These are phyloP conservation scores for Rynchops niger DNA, from an alignment of 2,113 vertebrate species.

Conservation along the genomic window DNA sequence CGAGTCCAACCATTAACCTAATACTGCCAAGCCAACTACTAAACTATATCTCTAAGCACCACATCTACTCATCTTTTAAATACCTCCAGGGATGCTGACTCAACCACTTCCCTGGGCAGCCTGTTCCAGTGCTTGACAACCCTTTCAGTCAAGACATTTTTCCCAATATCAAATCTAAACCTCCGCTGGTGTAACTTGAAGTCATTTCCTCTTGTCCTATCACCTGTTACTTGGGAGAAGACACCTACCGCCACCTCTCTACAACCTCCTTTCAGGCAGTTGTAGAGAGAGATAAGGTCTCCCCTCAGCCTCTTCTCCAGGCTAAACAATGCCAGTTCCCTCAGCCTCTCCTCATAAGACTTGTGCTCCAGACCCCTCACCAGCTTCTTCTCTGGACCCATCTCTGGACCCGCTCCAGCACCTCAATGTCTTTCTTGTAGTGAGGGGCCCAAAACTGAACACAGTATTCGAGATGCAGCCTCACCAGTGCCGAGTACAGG, in stretches of 20 bases:
- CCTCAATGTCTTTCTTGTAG: not conserved
- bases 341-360: accelerated
- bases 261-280: not conserved
- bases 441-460: not conserved
- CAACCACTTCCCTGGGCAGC: not conserved
- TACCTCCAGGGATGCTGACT: not conserved
- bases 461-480: accelerated
- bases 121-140: not conserved
- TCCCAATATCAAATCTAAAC: not conserved
- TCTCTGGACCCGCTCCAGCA: accelerated
- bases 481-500: not conserved
- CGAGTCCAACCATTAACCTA: not conserved
- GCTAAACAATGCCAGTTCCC: not conserved
- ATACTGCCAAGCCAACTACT: accelerated
- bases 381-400: accelerated
- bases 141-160: not conserved
- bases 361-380: not conserved
- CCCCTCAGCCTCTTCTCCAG: not conserved
- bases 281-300: not conserved
- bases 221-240: not conserved
- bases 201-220: not conserved
- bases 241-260: accelerated
- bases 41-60: not conserved
- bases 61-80: not conserved
- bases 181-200: not conserved